Evolutionary conservation across 2,797 vertebrate genomes (phyloP), one percentile per base, ranked within the genome.

Genomic region (Malurus splendens): DNA sequence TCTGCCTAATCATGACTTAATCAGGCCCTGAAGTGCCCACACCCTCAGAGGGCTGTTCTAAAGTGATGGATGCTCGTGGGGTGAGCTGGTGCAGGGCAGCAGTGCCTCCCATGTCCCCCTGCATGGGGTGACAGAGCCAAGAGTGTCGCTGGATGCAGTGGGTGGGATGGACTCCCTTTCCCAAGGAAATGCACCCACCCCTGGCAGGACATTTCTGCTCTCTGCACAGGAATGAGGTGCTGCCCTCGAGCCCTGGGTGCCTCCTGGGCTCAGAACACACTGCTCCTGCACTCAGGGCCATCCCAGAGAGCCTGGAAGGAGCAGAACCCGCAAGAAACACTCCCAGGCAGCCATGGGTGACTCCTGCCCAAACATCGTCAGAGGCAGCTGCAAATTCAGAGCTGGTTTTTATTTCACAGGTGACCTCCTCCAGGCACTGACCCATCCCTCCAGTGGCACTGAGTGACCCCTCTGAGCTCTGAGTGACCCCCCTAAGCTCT

Each of bases 71-170:
- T 25, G 6, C 25, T 10, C 2, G 1, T 12, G 50, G 72, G 61
- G 30, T 18, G 61, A 72, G 47, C 18, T 45, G 44, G 24, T 27
- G 33, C 44, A 55, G 23, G n/a, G 38, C 61, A 75, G 42, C 74
- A 55, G 36, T 0, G 0, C 41, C 24, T 23, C 36, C 17, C 44
- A 44, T 9, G 5, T 6, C 9, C 8, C 15, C 4, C 8, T 64
- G 24, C 19, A 0, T 14, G 25, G 8, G 25, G 14, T 41, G 67
- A 56, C 57, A 82, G n/a, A 30, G 22, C 7, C 16, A 30, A 9
- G 30, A 5, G 30, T 47, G 48, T n/a, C 16, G 24, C 16, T 3
- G 3, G 7, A 2, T 4, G 33, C 23, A 55, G 1, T 5, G 54
- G 16, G 7, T 19, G 41, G 76, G n/a, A 15, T 1, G n/a, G 30